Evolutionary conservation across 1,140 invertebrate species (phyloP).

Genomic region (Neotoxoptera formosana): DNA sequence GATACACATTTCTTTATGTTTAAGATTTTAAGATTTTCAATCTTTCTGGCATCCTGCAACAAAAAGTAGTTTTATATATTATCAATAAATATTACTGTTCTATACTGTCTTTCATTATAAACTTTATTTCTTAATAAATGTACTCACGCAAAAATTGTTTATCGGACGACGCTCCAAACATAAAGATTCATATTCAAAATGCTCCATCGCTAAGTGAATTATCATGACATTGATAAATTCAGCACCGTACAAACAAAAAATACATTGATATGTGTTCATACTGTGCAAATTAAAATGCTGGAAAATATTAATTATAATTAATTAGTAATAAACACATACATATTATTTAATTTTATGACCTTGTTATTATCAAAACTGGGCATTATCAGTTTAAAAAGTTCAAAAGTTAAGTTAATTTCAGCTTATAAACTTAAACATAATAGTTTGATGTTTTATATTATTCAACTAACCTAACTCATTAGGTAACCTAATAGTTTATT

Average conservation of each 20-base stretch:
- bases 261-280: conserved; percentile 25
- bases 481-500: no score
- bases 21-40: conserved; percentile 29
- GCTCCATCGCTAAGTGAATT: conserved; percentile 39
- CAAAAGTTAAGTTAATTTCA: background rate
- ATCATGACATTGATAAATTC: background rate
- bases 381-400: background rate
- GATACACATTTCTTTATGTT: background rate
- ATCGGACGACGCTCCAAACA: conserved; percentile 10
- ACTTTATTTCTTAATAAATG: background rate
- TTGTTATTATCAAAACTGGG: background rate
- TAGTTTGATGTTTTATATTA: no score
- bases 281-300: conserved; percentile 37
- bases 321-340: background rate
- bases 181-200: conserved; percentile 50
- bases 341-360: no score
- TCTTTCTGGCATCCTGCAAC: background rate
- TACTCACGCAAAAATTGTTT: background rate
- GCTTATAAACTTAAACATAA: background rate
- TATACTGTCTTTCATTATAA: background rate
- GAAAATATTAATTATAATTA: background rate
- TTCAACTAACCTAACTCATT: background rate
- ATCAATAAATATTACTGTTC: background rate
- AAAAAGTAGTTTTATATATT: no score
- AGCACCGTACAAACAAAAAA: conserved; percentile 35